Evolutionary conservation across 1,140 invertebrate species (phyloP).

Genomic region (Cherax quadricarinatus): DNA sequence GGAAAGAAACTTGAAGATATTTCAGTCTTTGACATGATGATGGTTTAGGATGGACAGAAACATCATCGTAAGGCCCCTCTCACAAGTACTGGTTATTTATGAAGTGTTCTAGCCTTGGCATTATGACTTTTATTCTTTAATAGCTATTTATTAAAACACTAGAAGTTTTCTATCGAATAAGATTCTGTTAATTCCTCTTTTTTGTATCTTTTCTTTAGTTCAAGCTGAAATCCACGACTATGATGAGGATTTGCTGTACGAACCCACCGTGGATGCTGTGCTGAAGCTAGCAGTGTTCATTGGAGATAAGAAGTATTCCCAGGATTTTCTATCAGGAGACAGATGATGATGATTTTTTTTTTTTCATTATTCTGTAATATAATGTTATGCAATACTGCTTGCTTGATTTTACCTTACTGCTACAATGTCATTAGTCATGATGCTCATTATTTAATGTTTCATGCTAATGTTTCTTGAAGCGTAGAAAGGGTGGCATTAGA

Average conservation of each 20-base stretch:
- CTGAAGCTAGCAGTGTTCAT: slow-evolving; percentile 81
- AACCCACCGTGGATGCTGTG: slow-evolving; percentile 78
- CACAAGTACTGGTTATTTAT: no score
- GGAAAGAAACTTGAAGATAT: no score
- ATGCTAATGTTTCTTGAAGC: no score
- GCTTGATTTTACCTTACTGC: neutral
- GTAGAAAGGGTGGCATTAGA: no score
- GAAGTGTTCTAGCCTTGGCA: no score
- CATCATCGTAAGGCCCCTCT: no score
- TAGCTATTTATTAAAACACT: no score
- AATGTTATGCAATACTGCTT: neutral
- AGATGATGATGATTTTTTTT: slow-evolving; percentile 20
- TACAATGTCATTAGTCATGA: no score
- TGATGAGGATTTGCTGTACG: slow-evolving; percentile 77
- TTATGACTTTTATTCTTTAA: no score
- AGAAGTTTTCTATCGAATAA: neutral
- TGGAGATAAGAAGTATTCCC: slow-evolving; percentile 79
- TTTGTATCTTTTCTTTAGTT: slow-evolving; percentile 2
- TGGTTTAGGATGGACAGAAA: no score
- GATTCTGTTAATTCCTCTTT: neutral
- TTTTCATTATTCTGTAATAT: neutral
- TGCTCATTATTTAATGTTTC: no score
- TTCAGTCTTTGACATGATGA: no score
- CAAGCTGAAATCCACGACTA: slow-evolving; percentile 75
- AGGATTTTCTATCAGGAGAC: slow-evolving; percentile 76